Evolutionary conservation across 2,888 invertebrate species (phyloP), one percentile per base, ranked within the genome.

Genomic region (Lathronympha strigana): DNA sequence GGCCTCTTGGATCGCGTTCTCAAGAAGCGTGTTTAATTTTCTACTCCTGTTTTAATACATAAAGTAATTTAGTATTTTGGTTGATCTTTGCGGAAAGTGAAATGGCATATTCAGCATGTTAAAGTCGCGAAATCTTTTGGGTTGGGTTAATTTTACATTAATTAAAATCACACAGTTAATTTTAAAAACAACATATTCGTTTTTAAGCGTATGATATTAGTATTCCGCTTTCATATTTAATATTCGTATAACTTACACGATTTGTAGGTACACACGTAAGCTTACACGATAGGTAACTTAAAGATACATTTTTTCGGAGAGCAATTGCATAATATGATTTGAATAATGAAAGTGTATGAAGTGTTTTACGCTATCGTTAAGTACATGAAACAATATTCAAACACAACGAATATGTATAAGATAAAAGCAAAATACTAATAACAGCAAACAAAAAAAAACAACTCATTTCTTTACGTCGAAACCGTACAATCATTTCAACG

Each of bases 1-100:
- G 63, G 97, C 97, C 90, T 98, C 97, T 92, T 98, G 97, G 81
- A 98, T 97, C 63, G 97, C 97, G 81, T 96, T 96, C 90, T 98
- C 97, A 79, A 98, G 93, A 84, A 96, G 96, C 73, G 95, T 95
- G 90, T 97, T 97, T 93, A 97, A 93, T 95, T 97, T 97, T 94
- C 97, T 95, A 94, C 97, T 97, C 95, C 97, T 98, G 94, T 75
- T 71, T 49, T 63, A 50, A 61, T 61, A 62, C 40, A 63, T 28
- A 53, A 4, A 33, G 17, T 19, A 17, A 25, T 51, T 28, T 36
- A 31, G 15, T 58, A 40, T 15, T 23, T 53, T 4, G 3, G 13
- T 28, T 1, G 1, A 55, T 28, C 3, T n/a, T 4, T 6, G 13
- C 11, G 8, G 17, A 53, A 38, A 40, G 1, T 2, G 36, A 17